These are phyloP conservation scores for Rhyacophila evoluta DNA, from an alignment of 2,888 invertebrate genomes.

Conservation along the genomic window DNA sequence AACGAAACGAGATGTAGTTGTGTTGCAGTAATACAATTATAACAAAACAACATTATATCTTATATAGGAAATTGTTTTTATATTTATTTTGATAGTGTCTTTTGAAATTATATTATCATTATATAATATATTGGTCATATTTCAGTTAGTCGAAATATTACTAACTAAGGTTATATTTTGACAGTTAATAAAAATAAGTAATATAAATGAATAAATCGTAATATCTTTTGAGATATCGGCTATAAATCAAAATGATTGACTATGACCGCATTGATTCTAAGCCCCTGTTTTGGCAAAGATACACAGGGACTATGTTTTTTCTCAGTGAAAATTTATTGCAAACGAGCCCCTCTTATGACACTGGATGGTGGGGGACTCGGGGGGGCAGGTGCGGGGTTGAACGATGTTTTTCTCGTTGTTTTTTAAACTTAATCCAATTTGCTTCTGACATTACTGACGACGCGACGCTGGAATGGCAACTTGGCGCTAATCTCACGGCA, in stretches of 20 bases:
- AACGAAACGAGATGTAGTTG: too few species aligned
- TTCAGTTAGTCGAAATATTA: too few species aligned
- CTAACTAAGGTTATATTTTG: too few species aligned
- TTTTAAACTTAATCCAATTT: constrained; percentile 23
- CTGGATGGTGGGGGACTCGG: neutral
- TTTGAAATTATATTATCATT: too few species aligned
- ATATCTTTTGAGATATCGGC: too few species aligned
- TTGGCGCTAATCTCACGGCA: neutral
- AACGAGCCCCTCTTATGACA: neutral
- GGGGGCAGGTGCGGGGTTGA: neutral
- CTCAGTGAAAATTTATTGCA: neutral
- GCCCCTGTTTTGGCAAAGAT: constrained; percentile 2
- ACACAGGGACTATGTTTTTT: neutral
- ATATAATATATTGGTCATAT: too few species aligned
- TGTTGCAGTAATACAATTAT: too few species aligned
- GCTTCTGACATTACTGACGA: constrained; percentile 10
- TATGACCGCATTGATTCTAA: neutral
- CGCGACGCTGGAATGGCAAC: neutral
- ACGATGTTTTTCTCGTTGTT: constrained; percentile 8
- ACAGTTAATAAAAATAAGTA: too few species aligned
- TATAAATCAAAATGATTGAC: neutral
- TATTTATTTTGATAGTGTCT: too few species aligned
- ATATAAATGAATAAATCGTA: too few species aligned
- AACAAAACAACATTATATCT: too few species aligned
- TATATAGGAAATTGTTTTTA: too few species aligned